These are phyloP conservation scores for Aphelinus certus DNA, from an alignment of 1,140 invertebrate genomes.

Conservation along the genomic window DNA sequence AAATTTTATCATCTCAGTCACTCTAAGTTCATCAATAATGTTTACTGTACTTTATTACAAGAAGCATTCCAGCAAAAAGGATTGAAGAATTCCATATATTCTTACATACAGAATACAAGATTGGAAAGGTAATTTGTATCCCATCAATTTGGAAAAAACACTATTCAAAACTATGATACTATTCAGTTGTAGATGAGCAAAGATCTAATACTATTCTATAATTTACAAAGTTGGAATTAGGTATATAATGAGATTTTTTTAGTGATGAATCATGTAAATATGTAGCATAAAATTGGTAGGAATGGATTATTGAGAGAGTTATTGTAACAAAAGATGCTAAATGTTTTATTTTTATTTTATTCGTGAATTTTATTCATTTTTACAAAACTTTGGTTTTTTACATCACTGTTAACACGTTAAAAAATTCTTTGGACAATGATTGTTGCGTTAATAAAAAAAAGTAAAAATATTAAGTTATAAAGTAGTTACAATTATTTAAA, in stretches of 20 bases:
- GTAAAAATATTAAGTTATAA: constrained; percentile 20
- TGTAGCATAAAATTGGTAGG: too few species aligned
- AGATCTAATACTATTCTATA: too few species aligned
- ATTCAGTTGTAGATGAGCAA: too few species aligned
- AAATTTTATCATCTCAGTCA: constrained; percentile 62
- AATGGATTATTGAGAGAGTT: neutral
- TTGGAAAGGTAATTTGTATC: too few species aligned
- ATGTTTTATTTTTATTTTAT: constrained; percentile 34
- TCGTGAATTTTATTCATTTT: constrained; percentile 33
- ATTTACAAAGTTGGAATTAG: too few species aligned
- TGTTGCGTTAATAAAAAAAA: constrained; percentile 16
- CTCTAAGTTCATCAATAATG: constrained; percentile 62
- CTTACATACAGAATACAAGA: too few species aligned
- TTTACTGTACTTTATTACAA: constrained; percentile 58
- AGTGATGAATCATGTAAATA: too few species aligned
- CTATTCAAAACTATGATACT: too few species aligned
- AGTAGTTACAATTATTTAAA: constrained; percentile 62
- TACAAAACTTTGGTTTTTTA: constrained; percentile 35
- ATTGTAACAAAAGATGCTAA: neutral
- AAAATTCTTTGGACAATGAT: constrained; percentile 35
- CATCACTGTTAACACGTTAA: constrained; percentile 34
- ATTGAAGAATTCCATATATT: constrained; percentile 40
- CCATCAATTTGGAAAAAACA: too few species aligned
- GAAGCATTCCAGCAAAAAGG: constrained; percentile 43
- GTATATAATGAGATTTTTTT: too few species aligned